Evolutionary conservation across 2,797 vertebrate genomes (phyloP).

Genomic region (Tragopan temminckii): DNA sequence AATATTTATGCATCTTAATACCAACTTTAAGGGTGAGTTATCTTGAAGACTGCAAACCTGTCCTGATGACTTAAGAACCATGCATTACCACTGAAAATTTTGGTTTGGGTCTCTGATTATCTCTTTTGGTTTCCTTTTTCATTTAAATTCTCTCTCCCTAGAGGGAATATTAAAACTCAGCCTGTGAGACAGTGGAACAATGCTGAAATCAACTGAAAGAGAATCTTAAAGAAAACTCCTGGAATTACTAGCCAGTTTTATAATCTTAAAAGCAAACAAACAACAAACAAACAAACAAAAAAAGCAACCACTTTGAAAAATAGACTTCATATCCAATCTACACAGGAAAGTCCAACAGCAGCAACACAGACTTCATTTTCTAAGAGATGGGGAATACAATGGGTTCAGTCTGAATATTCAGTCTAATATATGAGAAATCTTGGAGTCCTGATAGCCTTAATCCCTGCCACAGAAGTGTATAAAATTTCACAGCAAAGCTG

Average conservation of each 20-base stretch:
- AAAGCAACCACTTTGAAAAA: background rate
- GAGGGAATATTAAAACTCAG: constrained; percentile 21
- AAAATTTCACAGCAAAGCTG: constrained; percentile 88
- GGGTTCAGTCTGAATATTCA: constrained; percentile 57
- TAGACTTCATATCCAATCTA: background rate
- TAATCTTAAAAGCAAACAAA: background rate
- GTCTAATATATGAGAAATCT: constrained; percentile 74
- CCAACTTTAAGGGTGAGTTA: background rate
- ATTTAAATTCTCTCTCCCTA: constrained; percentile 3
- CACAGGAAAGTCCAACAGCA: constrained; percentile 3
- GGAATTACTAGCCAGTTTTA: too few relatives aligned
- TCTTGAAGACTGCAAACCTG: background rate
- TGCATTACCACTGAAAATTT: background rate
- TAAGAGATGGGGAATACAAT: background rate
- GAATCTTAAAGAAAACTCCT: background rate
- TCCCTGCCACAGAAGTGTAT: constrained; percentile 84
- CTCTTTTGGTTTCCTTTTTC: constrained; percentile 11
- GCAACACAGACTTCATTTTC: constrained; percentile 18
- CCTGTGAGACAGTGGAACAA: background rate
- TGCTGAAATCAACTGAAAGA: constrained; percentile 1
- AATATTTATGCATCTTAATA: background rate
- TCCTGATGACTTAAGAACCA: background rate
- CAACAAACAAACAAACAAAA: background rate
- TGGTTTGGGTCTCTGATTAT: background rate
- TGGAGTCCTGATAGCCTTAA: constrained; percentile 84